Evolutionary conservation across 1,140 invertebrate species (phyloP).

Genomic region (Pteromalus puparum): DNA sequence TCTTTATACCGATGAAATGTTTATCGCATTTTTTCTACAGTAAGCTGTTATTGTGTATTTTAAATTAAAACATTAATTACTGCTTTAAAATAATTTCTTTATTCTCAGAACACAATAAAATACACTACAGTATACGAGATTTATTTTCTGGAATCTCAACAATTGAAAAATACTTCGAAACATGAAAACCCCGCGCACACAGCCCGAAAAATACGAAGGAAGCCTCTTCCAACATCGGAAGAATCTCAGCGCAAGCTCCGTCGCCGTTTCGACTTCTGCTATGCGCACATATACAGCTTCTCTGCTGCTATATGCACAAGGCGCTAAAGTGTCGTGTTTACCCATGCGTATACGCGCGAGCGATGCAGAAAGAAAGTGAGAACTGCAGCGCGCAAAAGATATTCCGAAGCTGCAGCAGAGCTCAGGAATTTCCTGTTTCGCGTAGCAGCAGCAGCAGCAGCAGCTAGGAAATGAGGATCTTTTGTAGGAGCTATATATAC

Average conservation of each 20-base stretch:
- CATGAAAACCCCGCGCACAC: background rate
- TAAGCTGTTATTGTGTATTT: too few relatives aligned
- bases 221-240: too few relatives aligned
- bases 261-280: background rate
- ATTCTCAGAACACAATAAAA: too few relatives aligned
- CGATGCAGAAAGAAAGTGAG: background rate
- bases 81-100: too few relatives aligned
- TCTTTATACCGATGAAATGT: too few relatives aligned
- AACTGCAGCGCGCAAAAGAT: slow-evolving; percentile 20
- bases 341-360: background rate
- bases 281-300: background rate
- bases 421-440: background rate
- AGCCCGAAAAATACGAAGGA: too few relatives aligned
- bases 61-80: too few relatives aligned
- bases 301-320: background rate
- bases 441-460: background rate
- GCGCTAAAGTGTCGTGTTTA: slow-evolving; percentile 20
- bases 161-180: too few relatives aligned
- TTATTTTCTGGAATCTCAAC: too few relatives aligned
- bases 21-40: too few relatives aligned
- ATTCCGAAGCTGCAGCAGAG: slow-evolving; percentile 12
- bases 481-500: background rate
- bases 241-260: too few relatives aligned
- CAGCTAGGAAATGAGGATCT: slow-evolving; percentile 15
- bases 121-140: too few relatives aligned